Percentiles rank a stretch among this genome's conserved stretches.
phyloP scores from a whole-genome alignment of 1,140 invertebrate species.

The Dufourea novaeangliae region DNA sequence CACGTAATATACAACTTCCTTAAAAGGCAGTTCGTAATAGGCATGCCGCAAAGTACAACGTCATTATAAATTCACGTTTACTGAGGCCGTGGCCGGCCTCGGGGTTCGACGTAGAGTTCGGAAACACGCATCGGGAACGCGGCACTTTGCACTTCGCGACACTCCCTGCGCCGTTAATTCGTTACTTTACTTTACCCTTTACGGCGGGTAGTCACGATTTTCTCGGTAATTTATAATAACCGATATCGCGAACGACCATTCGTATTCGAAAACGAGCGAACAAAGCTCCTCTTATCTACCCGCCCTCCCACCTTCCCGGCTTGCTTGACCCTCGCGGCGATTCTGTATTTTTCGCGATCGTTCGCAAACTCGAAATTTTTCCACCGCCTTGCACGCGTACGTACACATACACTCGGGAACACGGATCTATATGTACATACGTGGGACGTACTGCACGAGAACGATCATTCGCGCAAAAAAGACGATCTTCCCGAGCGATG shows the following conservation, averaged over 20 bases:
- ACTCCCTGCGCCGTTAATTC: constrained; percentile 68
- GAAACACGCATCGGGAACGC: constrained; percentile 48
- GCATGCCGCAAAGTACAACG: constrained; percentile 56
- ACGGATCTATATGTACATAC: too few species aligned
- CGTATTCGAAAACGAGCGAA: constrained; percentile 65
- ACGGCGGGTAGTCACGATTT: constrained; percentile 63
- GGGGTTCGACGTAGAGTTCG: constrained; percentile 30
- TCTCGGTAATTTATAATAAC: constrained; percentile 67
- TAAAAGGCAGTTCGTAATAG: constrained; percentile 62
- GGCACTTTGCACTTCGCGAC: constrained; percentile 65
- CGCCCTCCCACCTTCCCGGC: not conserved
- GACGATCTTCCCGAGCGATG: not conserved
- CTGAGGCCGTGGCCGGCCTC: constrained; percentile 19
- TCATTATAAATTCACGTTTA: constrained; percentile 66
- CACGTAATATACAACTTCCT: constrained; percentile 60
- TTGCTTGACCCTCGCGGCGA: not conserved
- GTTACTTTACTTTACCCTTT: constrained; percentile 70
- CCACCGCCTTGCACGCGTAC: not conserved
- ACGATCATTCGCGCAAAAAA: not conserved
- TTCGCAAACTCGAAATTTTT: not conserved
- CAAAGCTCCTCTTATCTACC: constrained; percentile 55
- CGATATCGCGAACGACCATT: constrained; percentile 67
- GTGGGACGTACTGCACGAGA: not conserved
- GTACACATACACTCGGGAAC: accelerated
- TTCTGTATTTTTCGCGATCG: not conserved